These are phyloP conservation scores for Menidia beryllina DNA, from an alignment of 2,113 vertebrate species.

Conservation along the genomic window DNA sequence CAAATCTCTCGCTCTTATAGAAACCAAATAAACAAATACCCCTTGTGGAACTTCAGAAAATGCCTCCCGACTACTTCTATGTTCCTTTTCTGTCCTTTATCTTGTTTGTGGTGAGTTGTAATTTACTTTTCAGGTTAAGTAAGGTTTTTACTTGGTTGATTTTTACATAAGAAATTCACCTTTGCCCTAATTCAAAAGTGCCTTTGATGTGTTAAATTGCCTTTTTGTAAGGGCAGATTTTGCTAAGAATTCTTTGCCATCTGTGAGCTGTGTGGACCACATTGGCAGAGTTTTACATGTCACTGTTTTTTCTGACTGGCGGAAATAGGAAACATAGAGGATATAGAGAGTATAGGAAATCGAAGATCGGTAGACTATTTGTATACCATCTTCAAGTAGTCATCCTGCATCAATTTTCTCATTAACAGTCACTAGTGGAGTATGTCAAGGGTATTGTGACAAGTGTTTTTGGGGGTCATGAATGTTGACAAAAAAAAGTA, in stretches of 20 bases:
- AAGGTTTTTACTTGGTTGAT: constrained; percentile 19
- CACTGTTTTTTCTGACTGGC: constrained; percentile 37
- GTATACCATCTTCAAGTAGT: background rate
- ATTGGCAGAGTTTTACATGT: constrained; percentile 49
- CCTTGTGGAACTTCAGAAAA: constrained; percentile 36
- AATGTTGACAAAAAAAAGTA: too few species aligned
- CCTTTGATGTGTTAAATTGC: constrained; percentile 42
- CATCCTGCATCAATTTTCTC: background rate
- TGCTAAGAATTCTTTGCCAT: constrained; percentile 59
- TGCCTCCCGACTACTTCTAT: constrained; percentile 3
- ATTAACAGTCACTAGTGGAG: background rate
- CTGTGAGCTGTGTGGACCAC: constrained; percentile 50
- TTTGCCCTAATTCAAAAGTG: constrained; percentile 22
- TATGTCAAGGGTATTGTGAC: too few species aligned
- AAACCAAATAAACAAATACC: constrained; percentile 44
- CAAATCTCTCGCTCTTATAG: constrained; percentile 36
- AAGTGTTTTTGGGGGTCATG: too few species aligned
- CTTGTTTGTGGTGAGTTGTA: background rate
- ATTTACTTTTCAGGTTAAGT: constrained; percentile 30
- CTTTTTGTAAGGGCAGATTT: constrained; percentile 42
- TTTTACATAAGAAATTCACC: constrained; percentile 25
- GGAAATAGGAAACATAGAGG: constrained; percentile 18
- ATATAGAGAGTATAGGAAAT: background rate
- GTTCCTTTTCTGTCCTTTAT: background rate
- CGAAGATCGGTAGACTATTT: background rate